phyloP scores from a whole-genome alignment of 2,113 vertebrate genomes.

The Sminthopsis crassicaudata region DNA sequence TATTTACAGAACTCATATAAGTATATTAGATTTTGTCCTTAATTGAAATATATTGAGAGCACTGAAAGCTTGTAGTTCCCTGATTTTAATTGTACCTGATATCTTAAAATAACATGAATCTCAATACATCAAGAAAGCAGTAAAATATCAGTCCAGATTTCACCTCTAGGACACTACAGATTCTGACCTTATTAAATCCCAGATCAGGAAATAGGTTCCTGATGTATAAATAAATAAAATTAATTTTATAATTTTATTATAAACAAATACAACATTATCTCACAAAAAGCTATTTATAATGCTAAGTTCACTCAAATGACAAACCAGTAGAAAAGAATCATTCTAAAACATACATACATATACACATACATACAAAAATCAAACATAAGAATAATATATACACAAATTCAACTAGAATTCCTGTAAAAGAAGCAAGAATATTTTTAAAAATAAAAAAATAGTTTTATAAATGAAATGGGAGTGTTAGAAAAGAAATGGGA shows the following conservation, averaged over 20 bases:
- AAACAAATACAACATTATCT: background rate
- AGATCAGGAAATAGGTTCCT: background rate
- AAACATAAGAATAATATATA: background rate
- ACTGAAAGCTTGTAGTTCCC: background rate
- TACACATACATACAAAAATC: background rate
- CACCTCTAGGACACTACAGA: background rate
- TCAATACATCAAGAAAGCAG: background rate
- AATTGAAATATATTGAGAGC: background rate
- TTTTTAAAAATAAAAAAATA: background rate
- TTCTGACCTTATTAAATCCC: background rate
- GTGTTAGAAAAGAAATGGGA: background rate
- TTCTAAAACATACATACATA: background rate
- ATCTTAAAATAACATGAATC: background rate
- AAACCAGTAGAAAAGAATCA: background rate
- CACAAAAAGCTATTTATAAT: background rate
- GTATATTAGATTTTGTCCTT: background rate
- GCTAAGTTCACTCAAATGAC: background rate
- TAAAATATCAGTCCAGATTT: background rate
- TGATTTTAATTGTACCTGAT: background rate
- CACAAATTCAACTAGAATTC: background rate
- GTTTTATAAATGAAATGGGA: background rate
- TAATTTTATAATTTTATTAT: too few species aligned
- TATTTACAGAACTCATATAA: background rate
- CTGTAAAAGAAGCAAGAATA: background rate
- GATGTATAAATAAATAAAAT: too few species aligned